These are phyloP conservation scores for Aphelinus certus DNA, from an alignment of 1,140 invertebrate species.

Conservation along the genomic window DNA sequence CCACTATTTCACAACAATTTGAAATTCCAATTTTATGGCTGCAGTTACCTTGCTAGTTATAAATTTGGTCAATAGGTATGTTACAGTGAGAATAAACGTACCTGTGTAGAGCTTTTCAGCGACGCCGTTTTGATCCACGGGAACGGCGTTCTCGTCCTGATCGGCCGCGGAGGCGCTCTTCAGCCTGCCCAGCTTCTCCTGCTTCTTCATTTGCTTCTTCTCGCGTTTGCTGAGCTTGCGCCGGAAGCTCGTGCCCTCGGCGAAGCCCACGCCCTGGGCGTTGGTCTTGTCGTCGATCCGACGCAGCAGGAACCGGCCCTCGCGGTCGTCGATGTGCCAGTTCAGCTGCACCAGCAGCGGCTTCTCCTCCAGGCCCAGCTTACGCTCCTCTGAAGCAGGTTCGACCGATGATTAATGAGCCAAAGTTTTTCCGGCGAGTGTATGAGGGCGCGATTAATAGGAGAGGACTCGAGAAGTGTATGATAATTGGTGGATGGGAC, in stretches of 20 bases:
- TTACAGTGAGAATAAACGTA: conserved; percentile 50
- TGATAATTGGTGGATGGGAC: too few species aligned
- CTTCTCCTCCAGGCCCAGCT: conserved; percentile 88
- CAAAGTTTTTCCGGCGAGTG: too few species aligned
- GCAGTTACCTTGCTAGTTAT: too few species aligned
- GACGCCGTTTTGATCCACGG: conserved; percentile 85
- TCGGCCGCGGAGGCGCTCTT: conserved; percentile 72
- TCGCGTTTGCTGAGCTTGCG: conserved; percentile 98
- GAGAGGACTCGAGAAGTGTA: too few species aligned
- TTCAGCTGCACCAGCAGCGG: conserved; percentile 97
- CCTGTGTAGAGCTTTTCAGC: conserved; percentile 93
- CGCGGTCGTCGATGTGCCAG: conserved; percentile 98
- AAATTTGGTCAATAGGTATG: too few species aligned
- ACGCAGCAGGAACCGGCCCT: conserved; percentile 94
- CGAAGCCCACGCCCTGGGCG: conserved; percentile 68
- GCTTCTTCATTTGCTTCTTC: conserved; percentile 98
- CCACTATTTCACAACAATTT: too few species aligned
- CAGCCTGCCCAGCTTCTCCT: conserved; percentile 88
- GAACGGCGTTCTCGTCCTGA: conserved; percentile 73
- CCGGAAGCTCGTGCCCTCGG: conserved; percentile 76
- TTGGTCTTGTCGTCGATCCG: conserved; percentile 85
- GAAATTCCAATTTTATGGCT: too few species aligned
- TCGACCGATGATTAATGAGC: too few species aligned
- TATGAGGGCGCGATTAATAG: too few species aligned
- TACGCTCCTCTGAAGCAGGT: conserved; percentile 80